A percentile compares a stretch with the other conserved stretches of the same genome.
phyloP scores from a whole-genome alignment of 2,888 invertebrate genomes.

The Drosophila prostipennis region DNA sequence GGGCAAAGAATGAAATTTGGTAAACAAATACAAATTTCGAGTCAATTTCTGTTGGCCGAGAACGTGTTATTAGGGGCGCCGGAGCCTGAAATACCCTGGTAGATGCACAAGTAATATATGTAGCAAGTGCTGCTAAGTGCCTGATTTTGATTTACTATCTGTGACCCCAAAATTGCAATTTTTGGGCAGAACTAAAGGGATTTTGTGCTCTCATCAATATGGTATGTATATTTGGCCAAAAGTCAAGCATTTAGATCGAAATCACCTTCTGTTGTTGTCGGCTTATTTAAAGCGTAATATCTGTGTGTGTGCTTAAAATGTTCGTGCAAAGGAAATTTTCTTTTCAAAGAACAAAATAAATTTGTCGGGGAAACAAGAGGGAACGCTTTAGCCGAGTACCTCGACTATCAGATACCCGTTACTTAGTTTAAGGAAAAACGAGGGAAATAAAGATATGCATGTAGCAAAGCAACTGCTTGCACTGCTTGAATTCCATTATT shows the following conservation, averaged over 20 bases:
- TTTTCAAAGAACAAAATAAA: too few species aligned
- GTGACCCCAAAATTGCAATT: neutral
- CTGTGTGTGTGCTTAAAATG: too few species aligned
- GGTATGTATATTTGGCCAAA: neutral
- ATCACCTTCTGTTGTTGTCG: constrained; percentile 4
- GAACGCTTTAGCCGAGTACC: too few species aligned
- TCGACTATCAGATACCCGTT: too few species aligned
- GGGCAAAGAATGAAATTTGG: constrained; percentile 7
- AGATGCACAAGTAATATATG: neutral
- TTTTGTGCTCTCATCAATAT: neutral
- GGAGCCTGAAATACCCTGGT: neutral
- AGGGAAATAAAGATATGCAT: too few species aligned
- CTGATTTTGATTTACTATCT: neutral
- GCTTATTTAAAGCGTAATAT: neutral
- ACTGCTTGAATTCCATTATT: too few species aligned
- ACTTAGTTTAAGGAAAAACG: too few species aligned
- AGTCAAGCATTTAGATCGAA: constrained; percentile 4
- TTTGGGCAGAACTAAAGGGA: neutral
- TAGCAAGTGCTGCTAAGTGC: neutral
- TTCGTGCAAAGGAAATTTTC: too few species aligned
- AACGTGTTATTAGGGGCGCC: neutral
- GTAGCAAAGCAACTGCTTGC: too few species aligned
- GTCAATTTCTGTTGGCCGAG: constrained; percentile 10
- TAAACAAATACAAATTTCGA: constrained; percentile 28
- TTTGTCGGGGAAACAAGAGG: too few species aligned